Percentiles rank a stretch among this genome's conserved stretches.
Conservation (phyloP, 1,140 invertebrate species). For the Harlomillsia oculata region DNA sequence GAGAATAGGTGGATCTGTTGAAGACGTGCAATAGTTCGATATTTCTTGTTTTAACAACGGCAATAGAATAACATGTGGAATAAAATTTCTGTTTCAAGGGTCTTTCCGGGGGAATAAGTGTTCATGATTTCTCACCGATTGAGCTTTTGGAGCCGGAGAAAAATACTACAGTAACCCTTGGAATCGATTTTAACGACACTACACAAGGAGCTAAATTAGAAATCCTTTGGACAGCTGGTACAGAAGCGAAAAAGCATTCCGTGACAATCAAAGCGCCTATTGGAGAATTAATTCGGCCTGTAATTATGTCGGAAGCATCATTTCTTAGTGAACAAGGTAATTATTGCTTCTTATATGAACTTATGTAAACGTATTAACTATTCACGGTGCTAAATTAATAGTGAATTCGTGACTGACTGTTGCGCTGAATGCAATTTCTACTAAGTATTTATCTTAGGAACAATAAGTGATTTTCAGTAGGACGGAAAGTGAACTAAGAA, state of each 20-base stretch:
- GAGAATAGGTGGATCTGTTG: no score
- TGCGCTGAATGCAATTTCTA: no score
- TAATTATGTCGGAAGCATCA: constrained; percentile 62
- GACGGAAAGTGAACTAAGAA: background rate
- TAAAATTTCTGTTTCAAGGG: no score
- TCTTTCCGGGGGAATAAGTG: constrained; percentile 57
- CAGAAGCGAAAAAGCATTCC: constrained; percentile 43
- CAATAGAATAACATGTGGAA: no score
- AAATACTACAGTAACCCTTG: constrained; percentile 57
- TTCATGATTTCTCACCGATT: constrained; percentile 75
- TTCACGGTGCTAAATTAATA: no score
- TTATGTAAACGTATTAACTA: no score
- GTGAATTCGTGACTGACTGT: no score
- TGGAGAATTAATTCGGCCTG: constrained; percentile 77
- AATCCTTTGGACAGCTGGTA: constrained; percentile 50
- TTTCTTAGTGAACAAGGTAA: constrained; percentile 65
- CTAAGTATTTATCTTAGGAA: no score
- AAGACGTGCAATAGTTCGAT: background rate
- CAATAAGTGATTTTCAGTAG: no score
- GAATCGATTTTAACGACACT: constrained; percentile 89
- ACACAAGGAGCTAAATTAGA: constrained; percentile 77
- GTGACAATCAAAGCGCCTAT: constrained; percentile 70
- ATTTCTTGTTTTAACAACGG: no score
- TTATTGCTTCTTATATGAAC: no score
- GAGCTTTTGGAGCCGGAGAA: constrained; percentile 48